phyloP scores from a whole-genome alignment of 2,113 vertebrate species.

The Ia io region DNA sequence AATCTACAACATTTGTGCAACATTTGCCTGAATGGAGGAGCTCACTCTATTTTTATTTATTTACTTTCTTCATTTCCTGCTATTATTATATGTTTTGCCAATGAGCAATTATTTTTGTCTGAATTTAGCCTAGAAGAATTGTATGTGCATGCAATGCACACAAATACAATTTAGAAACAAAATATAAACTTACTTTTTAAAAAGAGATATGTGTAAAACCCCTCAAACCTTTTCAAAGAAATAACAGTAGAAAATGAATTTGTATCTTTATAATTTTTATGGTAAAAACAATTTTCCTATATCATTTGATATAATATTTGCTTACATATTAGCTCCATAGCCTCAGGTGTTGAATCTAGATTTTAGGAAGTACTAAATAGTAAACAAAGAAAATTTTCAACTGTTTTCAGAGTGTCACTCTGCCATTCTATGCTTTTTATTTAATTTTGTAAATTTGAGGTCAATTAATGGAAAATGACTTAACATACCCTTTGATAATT shows the following conservation, averaged over 20 bases:
- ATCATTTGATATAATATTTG: not conserved
- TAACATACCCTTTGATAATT: not conserved
- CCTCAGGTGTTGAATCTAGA: not conserved
- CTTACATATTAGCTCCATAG: not conserved
- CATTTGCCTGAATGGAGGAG: not conserved
- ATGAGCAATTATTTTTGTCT: not conserved
- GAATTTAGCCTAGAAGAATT: not conserved
- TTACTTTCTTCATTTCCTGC: not conserved
- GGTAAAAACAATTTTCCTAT: not conserved
- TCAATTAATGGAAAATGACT: not conserved
- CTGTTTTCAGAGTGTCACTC: not conserved
- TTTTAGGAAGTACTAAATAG: not conserved
- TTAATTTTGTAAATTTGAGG: not conserved
- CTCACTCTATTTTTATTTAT: not conserved
- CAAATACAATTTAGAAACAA: not conserved
- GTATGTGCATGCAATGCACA: not conserved
- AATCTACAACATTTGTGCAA: not conserved
- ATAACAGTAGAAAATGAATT: not conserved
- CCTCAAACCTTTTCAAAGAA: not conserved
- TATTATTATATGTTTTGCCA: not conserved
- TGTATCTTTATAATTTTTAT: not conserved
- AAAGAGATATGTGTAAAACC: not conserved
- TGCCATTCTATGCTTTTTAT: not conserved
- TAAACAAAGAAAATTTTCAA: not conserved
- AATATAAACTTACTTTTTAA: not conserved